phyloP scores from a whole-genome alignment of 1,140 invertebrate species.

The Frieseomelitta varia region DNA sequence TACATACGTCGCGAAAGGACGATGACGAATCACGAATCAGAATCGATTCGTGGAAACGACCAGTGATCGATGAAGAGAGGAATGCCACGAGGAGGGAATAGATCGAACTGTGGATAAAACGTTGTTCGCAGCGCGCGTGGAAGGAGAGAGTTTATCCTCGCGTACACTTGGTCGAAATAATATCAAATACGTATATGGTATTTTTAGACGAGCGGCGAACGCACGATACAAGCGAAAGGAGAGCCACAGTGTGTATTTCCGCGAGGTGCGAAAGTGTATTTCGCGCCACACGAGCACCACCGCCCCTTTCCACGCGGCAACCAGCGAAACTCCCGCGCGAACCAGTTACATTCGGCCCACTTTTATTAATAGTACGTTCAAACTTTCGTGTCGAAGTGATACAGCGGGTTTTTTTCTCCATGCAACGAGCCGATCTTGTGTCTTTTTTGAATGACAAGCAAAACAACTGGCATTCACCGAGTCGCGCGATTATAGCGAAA shows the following conservation, averaged over 20 bases:
- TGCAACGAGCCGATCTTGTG: too few relatives aligned
- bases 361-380: neutral
- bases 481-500: too few relatives aligned
- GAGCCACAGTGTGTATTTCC: neutral
- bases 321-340: neutral
- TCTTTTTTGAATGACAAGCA: too few relatives aligned
- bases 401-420: neutral
- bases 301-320: constrained; percentile 33
- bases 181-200: neutral
- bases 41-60: neutral
- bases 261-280: neutral
- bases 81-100: too few relatives aligned
- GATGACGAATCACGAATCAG: neutral
- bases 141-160: too few relatives aligned
- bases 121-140: too few relatives aligned
- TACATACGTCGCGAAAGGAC: neutral
- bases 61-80: neutral
- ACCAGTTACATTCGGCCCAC: neutral
- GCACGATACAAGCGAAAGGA: neutral
- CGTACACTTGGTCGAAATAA: neutral
- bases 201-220: neutral
- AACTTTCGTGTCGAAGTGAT: too few relatives aligned
- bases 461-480: too few relatives aligned
- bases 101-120: too few relatives aligned
- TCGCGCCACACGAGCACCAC: neutral